Percentiles rank a stretch among this genome's conserved stretches.
Conservation (phyloP, 1,140 invertebrate species). For the Berghia stephanieae region DNA sequence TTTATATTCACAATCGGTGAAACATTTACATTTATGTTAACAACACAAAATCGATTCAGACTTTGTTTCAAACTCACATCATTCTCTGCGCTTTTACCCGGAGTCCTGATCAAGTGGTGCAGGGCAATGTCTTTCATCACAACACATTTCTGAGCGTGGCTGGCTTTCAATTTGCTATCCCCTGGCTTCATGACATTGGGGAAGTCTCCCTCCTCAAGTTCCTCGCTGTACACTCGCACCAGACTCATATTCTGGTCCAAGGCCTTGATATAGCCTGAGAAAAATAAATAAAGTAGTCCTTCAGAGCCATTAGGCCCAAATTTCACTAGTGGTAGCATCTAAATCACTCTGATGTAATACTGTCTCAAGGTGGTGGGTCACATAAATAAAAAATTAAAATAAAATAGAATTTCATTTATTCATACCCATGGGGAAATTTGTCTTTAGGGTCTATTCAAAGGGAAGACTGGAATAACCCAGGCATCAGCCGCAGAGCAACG, state of each 20-base stretch:
- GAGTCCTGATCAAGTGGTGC: conserved; percentile 49
- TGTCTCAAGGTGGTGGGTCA: too few species aligned
- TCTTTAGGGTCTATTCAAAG: not conserved
- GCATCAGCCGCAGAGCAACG: too few species aligned
- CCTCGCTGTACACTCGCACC: conserved; percentile 55
- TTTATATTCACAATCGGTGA: not conserved
- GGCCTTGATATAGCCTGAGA: conserved; percentile 46
- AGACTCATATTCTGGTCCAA: conserved; percentile 46
- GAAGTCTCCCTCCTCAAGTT: conserved; percentile 49
- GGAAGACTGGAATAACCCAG: not conserved
- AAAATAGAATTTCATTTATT: not conserved
- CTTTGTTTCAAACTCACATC: conserved; percentile 49
- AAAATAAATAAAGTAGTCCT: too few species aligned
- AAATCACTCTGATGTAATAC: too few species aligned
- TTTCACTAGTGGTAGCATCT: too few species aligned
- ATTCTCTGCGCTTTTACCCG: conserved; percentile 31
- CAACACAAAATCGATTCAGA: conserved; percentile 49
- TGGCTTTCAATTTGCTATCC: conserved; percentile 1
- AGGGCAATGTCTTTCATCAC: conserved; percentile 48
- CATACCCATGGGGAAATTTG: not conserved
- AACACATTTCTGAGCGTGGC: conserved; percentile 9
- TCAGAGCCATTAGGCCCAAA: too few species aligned
- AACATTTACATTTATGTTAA: not conserved
- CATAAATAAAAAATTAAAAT: not conserved
- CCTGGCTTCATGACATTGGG: conserved; percentile 41